These are phyloP conservation scores for Trichogramma pretiosum DNA, from an alignment of 1,140 invertebrate genomes.

Conservation along the genomic window DNA sequence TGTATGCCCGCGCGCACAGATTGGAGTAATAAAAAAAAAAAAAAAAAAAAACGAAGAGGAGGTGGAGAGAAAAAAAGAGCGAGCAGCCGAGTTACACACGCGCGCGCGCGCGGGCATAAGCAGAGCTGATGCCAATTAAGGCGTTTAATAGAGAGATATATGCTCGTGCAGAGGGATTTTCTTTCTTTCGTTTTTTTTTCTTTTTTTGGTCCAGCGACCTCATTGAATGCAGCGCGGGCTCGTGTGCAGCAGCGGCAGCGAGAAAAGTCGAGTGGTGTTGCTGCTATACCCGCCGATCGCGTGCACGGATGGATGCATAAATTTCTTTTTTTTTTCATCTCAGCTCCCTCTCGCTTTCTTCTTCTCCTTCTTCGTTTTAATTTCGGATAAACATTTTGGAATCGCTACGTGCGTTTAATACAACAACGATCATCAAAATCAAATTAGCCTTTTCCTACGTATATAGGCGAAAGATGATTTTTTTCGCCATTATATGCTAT, in stretches of 20 bases:
- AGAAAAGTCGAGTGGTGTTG: too few relatives aligned
- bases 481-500: too few relatives aligned
- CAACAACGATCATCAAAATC: too few relatives aligned
- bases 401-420: too few relatives aligned
- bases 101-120: too few relatives aligned
- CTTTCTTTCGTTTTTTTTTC: background rate
- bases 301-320: background rate
- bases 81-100: background rate
- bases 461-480: too few relatives aligned
- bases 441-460: too few relatives aligned
- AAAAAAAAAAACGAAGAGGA: conserved; percentile 16
- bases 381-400: too few relatives aligned
- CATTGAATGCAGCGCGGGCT: conserved; percentile 1
- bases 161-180: too few relatives aligned
- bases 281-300: background rate
- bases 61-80: too few relatives aligned
- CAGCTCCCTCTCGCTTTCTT: background rate
- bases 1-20: background rate
- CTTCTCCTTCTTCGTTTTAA: background rate
- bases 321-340: background rate
- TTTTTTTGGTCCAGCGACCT: conserved; percentile 13
- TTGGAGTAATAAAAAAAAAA: conserved; percentile 12
- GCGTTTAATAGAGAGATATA: conserved; percentile 13
- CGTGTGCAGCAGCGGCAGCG: too few relatives aligned
- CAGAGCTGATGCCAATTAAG: conserved; percentile 11